These are phyloP conservation scores for Microplitis manilae DNA, from an alignment of 2,888 invertebrate genomes.

Conservation along the genomic window DNA sequence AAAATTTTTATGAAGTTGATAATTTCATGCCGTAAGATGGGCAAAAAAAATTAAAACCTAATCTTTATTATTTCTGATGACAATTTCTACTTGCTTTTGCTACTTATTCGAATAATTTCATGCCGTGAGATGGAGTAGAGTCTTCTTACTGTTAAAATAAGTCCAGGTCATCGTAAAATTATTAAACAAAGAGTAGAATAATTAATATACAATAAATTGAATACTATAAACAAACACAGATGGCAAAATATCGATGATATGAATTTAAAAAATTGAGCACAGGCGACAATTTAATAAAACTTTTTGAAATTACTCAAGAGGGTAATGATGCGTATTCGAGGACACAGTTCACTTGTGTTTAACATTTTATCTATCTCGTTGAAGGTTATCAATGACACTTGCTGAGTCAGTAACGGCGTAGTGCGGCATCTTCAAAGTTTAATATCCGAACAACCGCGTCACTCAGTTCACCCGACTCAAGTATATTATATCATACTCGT, in stretches of 20 bases:
- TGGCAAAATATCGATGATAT: not conserved
- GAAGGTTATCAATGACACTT: slow-evolving; percentile 67
- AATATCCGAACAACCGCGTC: slow-evolving; percentile 65
- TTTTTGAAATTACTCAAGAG: slow-evolving; percentile 2
- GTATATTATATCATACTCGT: slow-evolving; percentile 50
- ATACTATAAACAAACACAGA: not conserved
- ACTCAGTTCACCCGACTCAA: slow-evolving; percentile 53
- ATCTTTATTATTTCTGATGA: too few species aligned
- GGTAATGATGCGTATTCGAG: slow-evolving; percentile 48
- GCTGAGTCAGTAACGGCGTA: slow-evolving; percentile 62
- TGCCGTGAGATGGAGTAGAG: too few species aligned
- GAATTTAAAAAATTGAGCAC: not conserved
- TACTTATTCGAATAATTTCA: too few species aligned
- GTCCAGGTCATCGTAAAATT: too few species aligned
- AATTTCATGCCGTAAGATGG: too few species aligned
- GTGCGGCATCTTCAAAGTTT: slow-evolving; percentile 65
- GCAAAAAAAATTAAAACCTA: too few species aligned
- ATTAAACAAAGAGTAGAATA: too few species aligned
- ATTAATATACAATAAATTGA: not conserved
- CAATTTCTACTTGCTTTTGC: too few species aligned
- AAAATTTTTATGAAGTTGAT: too few species aligned
- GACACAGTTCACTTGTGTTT: slow-evolving; percentile 55
- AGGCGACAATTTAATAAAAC: slow-evolving; percentile 19
- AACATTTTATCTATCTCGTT: slow-evolving; percentile 64
- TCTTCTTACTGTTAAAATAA: too few species aligned